Evolutionary conservation across 2,888 invertebrate species (phyloP), one percentile per base, ranked within the genome.

Genomic region (Tineola bisselliella): DNA sequence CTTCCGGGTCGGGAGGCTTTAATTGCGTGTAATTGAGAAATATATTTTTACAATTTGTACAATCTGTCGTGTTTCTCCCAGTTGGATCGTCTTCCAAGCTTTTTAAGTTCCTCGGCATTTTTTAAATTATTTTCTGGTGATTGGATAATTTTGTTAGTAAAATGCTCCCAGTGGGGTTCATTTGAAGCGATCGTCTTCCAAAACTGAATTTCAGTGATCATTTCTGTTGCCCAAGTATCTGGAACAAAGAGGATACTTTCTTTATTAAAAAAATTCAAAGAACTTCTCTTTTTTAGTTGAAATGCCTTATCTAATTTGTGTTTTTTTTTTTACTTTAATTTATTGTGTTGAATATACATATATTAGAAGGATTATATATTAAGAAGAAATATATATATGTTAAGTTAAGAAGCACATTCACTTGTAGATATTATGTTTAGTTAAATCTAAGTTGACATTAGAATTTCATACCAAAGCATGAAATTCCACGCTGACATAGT

Each of bases 241-340:
- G 58, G 58, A 58, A 58, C 58, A 58, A 58, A 58, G 31, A 33
- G 25, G 58, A 30, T 18, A 52, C 13, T 18, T 19, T 48, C 33
- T 33, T 58, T 58, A 58, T 56, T 56, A 56, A 19, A 56, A 52
- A 56, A 56, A 48, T 48, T 18, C 25, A 25, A 25, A n/a, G 48
- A 15, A 15, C 44, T 48, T 48, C 1, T 38, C 38, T 38, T 10
- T 13, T 48, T 6, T 17, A 15, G 48, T 2, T n/a, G n/a, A n/a
- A n/a, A n/a, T n/a, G n/a, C n/a, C n/a, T n/a, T n/a, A n/a, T n/a
- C n/a, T n/a, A 25, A 54, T 19, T 54, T 25, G 10, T 18, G 54
- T 54, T 25, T 54, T 25, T 48, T 48, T 48, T 48, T n/a, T n/a
- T n/a, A n/a, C n/a, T n/a, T n/a, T n/a, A n/a, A n/a, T n/a, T n/a